These are phyloP conservation scores for Falco novaeseelandiae DNA, from an alignment of 2,797 vertebrate species.

Conservation along the genomic window DNA sequence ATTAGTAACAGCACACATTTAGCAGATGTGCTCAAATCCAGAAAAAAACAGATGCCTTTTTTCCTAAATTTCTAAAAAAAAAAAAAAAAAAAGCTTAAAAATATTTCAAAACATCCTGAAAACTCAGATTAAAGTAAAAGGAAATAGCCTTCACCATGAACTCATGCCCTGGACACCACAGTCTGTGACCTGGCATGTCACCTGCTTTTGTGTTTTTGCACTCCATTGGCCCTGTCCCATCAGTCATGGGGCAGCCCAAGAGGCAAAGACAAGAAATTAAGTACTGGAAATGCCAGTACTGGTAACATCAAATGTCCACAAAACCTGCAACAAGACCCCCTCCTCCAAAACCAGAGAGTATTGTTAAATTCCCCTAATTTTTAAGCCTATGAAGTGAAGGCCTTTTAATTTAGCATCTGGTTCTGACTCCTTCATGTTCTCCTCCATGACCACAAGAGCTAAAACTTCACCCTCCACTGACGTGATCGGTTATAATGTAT, in stretches of 20 bases:
- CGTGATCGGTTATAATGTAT: neutral
- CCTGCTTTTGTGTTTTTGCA: neutral
- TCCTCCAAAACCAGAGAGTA: neutral
- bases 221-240: neutral
- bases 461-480: neutral
- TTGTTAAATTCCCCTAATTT: neutral
- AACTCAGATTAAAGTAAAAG: neutral
- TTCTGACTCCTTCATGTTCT: neutral
- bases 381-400: neutral
- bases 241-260: neutral
- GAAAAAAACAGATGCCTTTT: neutral
- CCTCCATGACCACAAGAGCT: slow-evolving; percentile 13
- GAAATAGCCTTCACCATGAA: neutral
- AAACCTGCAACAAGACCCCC: neutral
- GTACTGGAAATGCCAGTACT: neutral
- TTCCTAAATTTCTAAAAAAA: neutral
- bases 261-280: neutral
- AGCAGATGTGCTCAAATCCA: neutral
- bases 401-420: slow-evolving; percentile 1
- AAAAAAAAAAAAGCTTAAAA: neutral
- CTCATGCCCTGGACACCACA: neutral
- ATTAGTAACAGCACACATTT: neutral
- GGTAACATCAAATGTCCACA: neutral
- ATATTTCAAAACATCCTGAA: neutral
- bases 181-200: neutral